Evolutionary conservation across 2,113 vertebrate species (phyloP).

Genomic region (Merops nubicus): DNA sequence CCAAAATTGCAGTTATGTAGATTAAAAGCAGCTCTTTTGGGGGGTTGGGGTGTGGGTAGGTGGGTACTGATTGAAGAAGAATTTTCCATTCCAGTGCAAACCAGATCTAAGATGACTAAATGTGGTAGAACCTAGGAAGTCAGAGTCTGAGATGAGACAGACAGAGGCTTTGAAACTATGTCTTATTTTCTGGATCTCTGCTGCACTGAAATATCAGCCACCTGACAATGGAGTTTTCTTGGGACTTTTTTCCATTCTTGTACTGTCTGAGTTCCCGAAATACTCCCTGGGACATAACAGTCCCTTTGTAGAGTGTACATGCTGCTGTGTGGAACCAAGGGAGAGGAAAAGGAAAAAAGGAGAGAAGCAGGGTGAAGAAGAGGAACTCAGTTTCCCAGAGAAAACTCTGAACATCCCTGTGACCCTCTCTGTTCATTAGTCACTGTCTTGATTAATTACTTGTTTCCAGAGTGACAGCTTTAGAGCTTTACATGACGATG

Average conservation of each 20-base stretch:
- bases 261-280: not conserved
- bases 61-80: not conserved
- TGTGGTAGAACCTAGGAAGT: not conserved
- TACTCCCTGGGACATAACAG: not conserved
- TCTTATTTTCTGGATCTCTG: not conserved
- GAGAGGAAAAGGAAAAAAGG: not conserved
- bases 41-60: accelerated
- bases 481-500: not conserved
- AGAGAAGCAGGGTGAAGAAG: not conserved
- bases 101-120: not conserved
- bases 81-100: not conserved
- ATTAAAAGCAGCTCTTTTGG: not conserved
- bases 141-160: not conserved
- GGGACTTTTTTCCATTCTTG: not conserved
- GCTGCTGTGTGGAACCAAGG: not conserved
- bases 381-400: not conserved
- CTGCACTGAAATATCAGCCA: not conserved
- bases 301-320: not conserved
- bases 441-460: not conserved
- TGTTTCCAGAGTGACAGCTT: not conserved
- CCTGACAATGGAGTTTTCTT: not conserved
- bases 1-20: not conserved
- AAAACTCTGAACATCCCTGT: not conserved
- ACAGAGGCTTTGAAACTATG: not conserved
- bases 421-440: not conserved